These are phyloP conservation scores for Anoura caudifer DNA, from an alignment of 2,113 vertebrate genomes.

Conservation along the genomic window DNA sequence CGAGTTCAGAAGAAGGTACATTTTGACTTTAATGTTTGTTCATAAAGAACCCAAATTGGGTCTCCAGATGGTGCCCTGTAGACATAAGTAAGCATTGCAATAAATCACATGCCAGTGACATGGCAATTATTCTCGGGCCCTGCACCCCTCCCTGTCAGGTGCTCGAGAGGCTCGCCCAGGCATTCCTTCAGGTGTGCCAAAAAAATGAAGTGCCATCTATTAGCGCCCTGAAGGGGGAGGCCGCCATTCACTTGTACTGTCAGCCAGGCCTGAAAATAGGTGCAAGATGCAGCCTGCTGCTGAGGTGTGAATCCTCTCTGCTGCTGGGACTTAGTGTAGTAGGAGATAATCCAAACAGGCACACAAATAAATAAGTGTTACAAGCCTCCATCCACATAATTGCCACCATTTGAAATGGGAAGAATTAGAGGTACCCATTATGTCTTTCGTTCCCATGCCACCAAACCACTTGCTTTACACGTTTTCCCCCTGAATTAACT, in stretches of 20 bases:
- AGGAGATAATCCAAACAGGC: neutral
- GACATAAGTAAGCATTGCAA: conserved; percentile 62
- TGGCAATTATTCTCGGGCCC: conserved; percentile 33
- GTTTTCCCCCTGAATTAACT: neutral
- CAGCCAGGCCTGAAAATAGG: conserved; percentile 46
- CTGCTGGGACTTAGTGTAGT: neutral
- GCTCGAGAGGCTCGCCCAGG: neutral
- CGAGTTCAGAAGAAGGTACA: conserved; percentile 45
- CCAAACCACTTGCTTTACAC: neutral
- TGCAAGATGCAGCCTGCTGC: conserved; percentile 52
- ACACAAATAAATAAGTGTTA: neutral
- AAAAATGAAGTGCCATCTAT: neutral
- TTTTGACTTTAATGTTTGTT: conserved; percentile 57
- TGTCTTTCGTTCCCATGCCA: neutral
- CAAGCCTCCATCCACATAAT: neutral
- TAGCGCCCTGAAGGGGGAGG: neutral
- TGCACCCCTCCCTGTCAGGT: conserved; percentile 45
- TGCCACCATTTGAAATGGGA: neutral
- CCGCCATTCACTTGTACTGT: neutral
- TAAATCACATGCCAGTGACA: conserved; percentile 71
- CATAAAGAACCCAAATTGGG: conserved; percentile 24
- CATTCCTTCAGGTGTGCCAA: conserved; percentile 57
- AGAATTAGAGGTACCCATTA: neutral
- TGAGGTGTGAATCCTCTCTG: neutral
- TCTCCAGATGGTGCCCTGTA: conserved; percentile 70